Base-by-base conservation (phyloP, 2,113 vertebrate species). In the Dolichallabes microphthalmus region DNA sequence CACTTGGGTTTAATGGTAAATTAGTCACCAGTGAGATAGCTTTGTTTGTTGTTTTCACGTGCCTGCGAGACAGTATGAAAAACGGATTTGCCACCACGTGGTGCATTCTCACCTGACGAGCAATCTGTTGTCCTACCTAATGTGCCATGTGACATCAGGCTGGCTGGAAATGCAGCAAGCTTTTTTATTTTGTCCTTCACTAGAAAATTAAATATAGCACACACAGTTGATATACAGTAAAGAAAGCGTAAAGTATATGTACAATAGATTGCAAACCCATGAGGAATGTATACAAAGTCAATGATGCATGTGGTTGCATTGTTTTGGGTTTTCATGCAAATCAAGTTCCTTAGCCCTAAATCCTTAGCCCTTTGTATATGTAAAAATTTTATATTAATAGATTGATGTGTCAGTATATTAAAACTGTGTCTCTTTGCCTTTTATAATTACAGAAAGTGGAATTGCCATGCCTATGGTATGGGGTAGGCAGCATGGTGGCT, bases 1-100 rank as follows among this genome's bases (percentile, higher is more conserved):
- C 88, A 86, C 80, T 81, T 78, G 80, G 55, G 78, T 89, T 88
- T 89, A 85, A 84, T 86, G 68, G 84, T 88, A 89, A 91, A 89
- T 91, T 88, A 88, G 81, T 84, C 89, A 89, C 87, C 66, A 60
- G 87, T 77, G 83, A 87, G 82, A 89, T 79, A 83, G 77, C 30
- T 87, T 88, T 87, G 77, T 86, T 88, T 82, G 53, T 87, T 81
- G 83, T 85, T 71, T 22, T 76, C 78, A 81, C 80, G 25, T 89
- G 78, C 45, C 83, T 73, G 55, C 27, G 52, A 69, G 87, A 78
- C 83, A 85, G 88, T 58, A 82, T 84, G 83, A 87, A 78, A 89
- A 88, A 89, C 20, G 39, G 60, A 89, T 89, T 71, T 80, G 63
- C 68, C 20, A 32, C 74, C 64, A 77, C n/a, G 2, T 50, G 73